Percentiles rank a stretch among this genome's conserved stretches.
phyloP scores from a whole-genome alignment of 1,140 invertebrate genomes.

The Drosophila suzukii region DNA sequence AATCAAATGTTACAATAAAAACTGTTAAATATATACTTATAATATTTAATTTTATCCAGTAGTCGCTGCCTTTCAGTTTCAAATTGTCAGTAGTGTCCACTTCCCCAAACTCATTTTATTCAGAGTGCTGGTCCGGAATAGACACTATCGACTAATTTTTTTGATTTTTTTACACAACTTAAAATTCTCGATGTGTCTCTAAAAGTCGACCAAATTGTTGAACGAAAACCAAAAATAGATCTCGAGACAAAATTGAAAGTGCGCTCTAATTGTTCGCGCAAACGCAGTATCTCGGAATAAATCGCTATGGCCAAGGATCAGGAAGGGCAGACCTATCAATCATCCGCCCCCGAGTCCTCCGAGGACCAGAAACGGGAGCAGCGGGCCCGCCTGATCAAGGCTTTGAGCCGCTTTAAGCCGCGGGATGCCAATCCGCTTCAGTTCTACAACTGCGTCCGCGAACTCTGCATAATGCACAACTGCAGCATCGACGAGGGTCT shows the following conservation, averaged over 20 bases:
- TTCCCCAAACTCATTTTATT: conserved; percentile 7
- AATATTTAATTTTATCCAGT: background rate
- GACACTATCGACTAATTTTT: conserved; percentile 3
- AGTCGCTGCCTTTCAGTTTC: background rate
- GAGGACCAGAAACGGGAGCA: conserved; percentile 35
- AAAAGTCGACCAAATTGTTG: background rate
- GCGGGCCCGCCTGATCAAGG: conserved; percentile 31
- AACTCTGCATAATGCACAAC: conserved; percentile 68
- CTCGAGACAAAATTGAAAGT: conserved; percentile 11
- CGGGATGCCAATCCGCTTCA: conserved; percentile 55
- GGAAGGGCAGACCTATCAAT: background rate
- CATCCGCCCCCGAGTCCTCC: background rate
- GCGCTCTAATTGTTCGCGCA: background rate
- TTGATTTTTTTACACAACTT: background rate
- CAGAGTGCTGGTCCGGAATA: conserved; percentile 7
- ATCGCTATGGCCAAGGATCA: conserved; percentile 5
- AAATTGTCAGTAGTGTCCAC: background rate
- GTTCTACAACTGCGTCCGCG: conserved; percentile 68
- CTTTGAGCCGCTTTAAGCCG: conserved; percentile 47
- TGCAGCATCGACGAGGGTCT: conserved; percentile 70
- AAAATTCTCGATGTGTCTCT: conserved; percentile 20
- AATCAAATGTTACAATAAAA: too few relatives aligned
- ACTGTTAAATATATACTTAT: background rate
- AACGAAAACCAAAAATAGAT: conserved; percentile 1
- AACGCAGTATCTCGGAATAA: background rate